Evolutionary conservation across 2,888 invertebrate genomes (phyloP).

Genomic region (Protula sp.): DNA sequence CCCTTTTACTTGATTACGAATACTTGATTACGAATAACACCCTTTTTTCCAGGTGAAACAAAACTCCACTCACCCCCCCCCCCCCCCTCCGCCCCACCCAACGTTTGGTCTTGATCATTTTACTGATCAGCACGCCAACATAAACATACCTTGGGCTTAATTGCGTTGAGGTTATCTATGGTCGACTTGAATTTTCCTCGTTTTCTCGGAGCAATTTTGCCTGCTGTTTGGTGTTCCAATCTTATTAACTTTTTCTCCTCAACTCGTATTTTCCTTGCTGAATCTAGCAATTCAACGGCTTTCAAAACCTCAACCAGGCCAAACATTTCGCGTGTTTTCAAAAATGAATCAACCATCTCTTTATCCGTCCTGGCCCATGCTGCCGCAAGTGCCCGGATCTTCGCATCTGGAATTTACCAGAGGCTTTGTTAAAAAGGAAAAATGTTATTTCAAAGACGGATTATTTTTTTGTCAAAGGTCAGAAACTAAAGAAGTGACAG

Average conservation of each 20-base stretch:
- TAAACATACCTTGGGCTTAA: conserved; percentile 38
- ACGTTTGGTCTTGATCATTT: no score
- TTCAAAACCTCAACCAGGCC: conserved; percentile 46
- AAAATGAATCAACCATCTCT: conserved; percentile 38
- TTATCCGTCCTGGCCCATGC: conserved; percentile 47
- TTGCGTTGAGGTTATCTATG: conserved; percentile 41
- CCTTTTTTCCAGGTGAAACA: no score
- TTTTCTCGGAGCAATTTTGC: conserved; percentile 36
- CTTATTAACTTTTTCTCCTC: conserved; percentile 44
- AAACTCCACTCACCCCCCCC: no score
- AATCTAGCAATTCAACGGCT: conserved; percentile 40
- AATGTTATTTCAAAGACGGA: no score
- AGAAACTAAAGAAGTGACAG: no score
- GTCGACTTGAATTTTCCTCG: conserved; percentile 43
- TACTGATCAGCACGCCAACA: no score
- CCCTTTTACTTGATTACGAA: no score
- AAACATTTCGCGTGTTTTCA: conserved; percentile 33
- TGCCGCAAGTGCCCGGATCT: conserved; percentile 41
- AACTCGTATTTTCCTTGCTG: conserved; percentile 36
- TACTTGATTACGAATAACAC: no score
- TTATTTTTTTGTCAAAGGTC: no score
- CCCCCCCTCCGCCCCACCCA: no score
- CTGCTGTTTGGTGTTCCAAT: conserved; percentile 31
- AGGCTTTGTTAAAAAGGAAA: no score
- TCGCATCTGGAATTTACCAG: conserved; percentile 44